Conservation (phyloP, 1,140 invertebrate genomes). For the Sesamia nonagrioides region DNA sequence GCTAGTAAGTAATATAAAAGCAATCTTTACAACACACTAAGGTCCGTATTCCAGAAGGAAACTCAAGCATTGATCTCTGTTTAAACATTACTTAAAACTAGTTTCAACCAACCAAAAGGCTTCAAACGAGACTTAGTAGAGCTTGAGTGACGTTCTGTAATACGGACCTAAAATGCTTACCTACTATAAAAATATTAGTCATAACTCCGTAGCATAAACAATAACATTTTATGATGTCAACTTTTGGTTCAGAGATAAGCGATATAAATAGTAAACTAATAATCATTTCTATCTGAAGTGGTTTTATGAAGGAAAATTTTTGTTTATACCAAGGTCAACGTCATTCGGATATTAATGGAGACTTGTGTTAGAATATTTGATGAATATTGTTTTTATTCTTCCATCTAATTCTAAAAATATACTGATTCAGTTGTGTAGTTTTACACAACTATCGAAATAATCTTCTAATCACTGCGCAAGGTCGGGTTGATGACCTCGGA, state of each 20-base stretch:
- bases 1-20: too few relatives aligned
- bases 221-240: not conserved
- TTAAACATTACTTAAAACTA: too few relatives aligned
- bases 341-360: not conserved
- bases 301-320: not conserved
- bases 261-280: not conserved
- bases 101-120: too few relatives aligned
- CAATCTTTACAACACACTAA: too few relatives aligned
- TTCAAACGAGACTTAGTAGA: too few relatives aligned
- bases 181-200: not conserved
- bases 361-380: not conserved
- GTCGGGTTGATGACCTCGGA: not conserved
- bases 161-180: not conserved
- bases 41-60: too few relatives aligned
- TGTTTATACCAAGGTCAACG: not conserved
- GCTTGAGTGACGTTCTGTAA: too few relatives aligned
- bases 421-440: too few relatives aligned
- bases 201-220: not conserved
- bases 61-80: too few relatives aligned
- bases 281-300: not conserved
- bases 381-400: not conserved
- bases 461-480: conserved; percentile 3
- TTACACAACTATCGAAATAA: not conserved
- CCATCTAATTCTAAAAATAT: not conserved
- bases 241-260: not conserved